Base-by-base conservation (phyloP, 2,888 invertebrate species). In the Lochmaea capreae region DNA sequence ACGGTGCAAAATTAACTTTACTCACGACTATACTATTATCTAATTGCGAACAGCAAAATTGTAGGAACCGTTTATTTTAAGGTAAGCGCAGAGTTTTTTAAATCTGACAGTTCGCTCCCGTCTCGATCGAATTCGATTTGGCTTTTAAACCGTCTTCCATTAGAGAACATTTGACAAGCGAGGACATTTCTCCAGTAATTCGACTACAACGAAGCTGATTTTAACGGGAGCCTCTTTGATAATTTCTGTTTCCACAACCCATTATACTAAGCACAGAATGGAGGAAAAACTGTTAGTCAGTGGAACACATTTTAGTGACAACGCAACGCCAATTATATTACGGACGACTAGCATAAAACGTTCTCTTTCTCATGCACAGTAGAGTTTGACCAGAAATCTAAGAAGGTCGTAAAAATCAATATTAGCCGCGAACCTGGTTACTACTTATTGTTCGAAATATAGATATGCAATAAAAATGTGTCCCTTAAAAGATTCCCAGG, bases 71-170 rank as follows among this genome's bases (percentile, higher is more conserved):
- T 8, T 49, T n/a, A 49, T 49, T 49, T 14, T 6, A 49, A n/a
- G 49, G n/a, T 49, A 2, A n/a, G 8, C 49, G 49, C 33, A 1
- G 6, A 33, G 33, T 33, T 49, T 49, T 49, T 3, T 8, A n/a
- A 49, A 49, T 49, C 49, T n/a, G 14, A 49, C 49, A 5, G 14
- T 49, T 14, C n/a, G 3, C 33, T 49, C 12, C n/a, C 49, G n/a
- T 14, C 49, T 49, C 12, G n/a, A 14, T 49, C n/a, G n/a, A 49
- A 49, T 49, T 49, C 12, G 6, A 49, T 49, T 49, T 49, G n/a
- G 49, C 49, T 49, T n/a, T n/a, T 49, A 49, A 49, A n/a, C n/a
- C 49, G 49, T 49, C n/a, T n/a, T 49, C 49, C 49, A 49, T 49
- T 49, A 49, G 49, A 14, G n/a, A n/a, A 49, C 49, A n/a, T 49